phyloP scores from a whole-genome alignment of 2,888 invertebrate genomes.

The Panzeria rudis region DNA sequence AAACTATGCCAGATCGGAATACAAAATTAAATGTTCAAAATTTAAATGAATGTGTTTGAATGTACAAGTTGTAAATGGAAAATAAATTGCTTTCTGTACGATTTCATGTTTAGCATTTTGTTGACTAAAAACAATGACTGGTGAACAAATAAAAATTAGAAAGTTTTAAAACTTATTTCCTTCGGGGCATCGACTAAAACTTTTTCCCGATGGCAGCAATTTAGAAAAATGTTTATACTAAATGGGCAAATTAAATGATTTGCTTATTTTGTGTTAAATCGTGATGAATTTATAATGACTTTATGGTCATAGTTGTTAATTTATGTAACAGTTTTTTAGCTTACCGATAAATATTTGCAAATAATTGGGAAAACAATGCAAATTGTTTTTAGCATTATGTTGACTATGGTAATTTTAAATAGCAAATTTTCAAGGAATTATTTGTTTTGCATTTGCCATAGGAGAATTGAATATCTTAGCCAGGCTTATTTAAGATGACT shows the following conservation, averaged over 20 bases:
- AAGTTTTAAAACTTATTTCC: conserved; percentile 68
- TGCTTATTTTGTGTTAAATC: conserved; percentile 63
- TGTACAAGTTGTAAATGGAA: conserved; percentile 10
- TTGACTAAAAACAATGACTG: conserved; percentile 53
- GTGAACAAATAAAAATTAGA: conserved; percentile 76
- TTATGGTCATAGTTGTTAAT: conserved; percentile 37
- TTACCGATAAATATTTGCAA: neutral
- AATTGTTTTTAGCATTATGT: neutral
- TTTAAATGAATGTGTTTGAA: conserved; percentile 15
- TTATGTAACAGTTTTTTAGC: neutral
- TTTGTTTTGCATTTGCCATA: no score
- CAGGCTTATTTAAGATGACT: no score
- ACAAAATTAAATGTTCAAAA: conserved; percentile 53
- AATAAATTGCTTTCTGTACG: conserved; percentile 36
- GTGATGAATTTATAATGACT: conserved; percentile 56
- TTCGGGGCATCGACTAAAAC: conserved; percentile 15
- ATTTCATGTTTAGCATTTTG: conserved; percentile 16
- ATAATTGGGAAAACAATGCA: conserved; percentile 2
- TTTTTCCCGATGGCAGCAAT: neutral
- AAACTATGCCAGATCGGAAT: conserved; percentile 51
- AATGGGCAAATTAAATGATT: conserved; percentile 45
- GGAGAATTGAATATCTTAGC: no score
- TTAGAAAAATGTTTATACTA: conserved; percentile 18
- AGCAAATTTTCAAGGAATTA: no score
- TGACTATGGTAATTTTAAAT: neutral